Percentiles rank a stretch among this genome's conserved stretches.
These are phyloP conservation scores for Mobula birostris DNA, from an alignment of 2,113 vertebrate genomes.

Conservation along the genomic window DNA sequence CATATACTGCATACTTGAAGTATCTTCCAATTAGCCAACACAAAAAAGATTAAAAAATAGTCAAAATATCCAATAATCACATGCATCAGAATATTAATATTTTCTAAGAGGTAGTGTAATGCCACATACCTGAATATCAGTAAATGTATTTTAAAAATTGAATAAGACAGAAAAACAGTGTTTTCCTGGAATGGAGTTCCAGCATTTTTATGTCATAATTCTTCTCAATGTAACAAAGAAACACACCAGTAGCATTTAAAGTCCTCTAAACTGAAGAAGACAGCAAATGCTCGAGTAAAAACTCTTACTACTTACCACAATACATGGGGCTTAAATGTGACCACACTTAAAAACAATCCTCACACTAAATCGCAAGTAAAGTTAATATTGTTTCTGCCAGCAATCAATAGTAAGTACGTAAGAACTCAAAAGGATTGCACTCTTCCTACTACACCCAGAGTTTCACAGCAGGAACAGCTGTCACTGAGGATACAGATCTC, in stretches of 20 bases:
- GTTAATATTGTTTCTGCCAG: not conserved
- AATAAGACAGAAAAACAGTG: not conserved
- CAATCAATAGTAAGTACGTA: not conserved
- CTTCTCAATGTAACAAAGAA: not conserved
- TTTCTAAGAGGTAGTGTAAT: not conserved
- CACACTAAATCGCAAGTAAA: not conserved
- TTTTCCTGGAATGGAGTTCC: not conserved
- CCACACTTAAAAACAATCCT: slow-evolving; percentile 1
- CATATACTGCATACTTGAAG: not conserved
- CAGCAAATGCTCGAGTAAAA: not conserved
- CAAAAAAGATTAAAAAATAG: not conserved
- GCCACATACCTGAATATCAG: not conserved
- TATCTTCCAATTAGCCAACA: not conserved
- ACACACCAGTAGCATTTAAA: not conserved
- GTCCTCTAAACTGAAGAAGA: not conserved
- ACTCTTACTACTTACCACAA: not conserved
- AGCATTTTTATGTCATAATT: not conserved
- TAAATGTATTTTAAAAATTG: not conserved
- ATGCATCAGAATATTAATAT: not conserved
- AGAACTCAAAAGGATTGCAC: not conserved
- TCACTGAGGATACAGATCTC: slow-evolving; percentile 20
- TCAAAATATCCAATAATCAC: not conserved
- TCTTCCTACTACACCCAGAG: slow-evolving; percentile 31
- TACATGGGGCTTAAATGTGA: not conserved
- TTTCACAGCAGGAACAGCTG: slow-evolving; percentile 35